Conservation (phyloP, 2,888 invertebrate genomes). For the Polydrusus pterygomalis region DNA sequence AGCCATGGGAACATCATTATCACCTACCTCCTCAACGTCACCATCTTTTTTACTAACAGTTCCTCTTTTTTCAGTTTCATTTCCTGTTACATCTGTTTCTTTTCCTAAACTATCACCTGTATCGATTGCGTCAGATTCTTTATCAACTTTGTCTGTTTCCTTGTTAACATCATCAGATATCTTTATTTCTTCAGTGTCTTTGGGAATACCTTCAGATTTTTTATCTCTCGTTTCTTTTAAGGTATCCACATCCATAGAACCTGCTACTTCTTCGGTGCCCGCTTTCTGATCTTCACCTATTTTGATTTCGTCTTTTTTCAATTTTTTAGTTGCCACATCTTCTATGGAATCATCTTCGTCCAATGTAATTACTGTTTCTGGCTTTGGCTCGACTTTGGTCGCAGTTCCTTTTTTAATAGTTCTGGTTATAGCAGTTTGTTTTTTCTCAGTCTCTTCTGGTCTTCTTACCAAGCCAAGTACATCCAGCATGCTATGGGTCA, state of each 20-base stretch:
- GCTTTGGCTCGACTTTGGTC: conserved; percentile 10
- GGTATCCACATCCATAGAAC: conserved; percentile 1
- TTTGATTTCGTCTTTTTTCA: conserved; percentile 20
- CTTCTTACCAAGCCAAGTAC: conserved; percentile 76
- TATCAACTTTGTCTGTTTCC: conserved; percentile 7
- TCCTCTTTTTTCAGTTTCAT: background rate
- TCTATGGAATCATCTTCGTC: conserved; percentile 21
- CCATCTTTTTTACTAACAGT: background rate
- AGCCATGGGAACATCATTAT: background rate
- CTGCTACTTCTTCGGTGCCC: background rate
- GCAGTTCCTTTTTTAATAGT: background rate
- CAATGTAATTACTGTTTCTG: conserved; percentile 11
- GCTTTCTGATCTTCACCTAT: background rate
- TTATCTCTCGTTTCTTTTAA: conserved; percentile 5
- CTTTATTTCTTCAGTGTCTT: background rate
- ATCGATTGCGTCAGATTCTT: background rate
- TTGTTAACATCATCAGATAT: conserved; percentile 24
- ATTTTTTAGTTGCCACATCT: background rate
- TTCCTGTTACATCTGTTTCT: background rate
- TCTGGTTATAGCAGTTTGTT: conserved; percentile 17
- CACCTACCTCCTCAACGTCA: background rate
- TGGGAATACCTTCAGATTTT: background rate
- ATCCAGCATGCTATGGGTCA: conserved; percentile 76
- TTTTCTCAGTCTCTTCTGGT: conserved; percentile 69
- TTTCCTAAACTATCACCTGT: background rate